Conservation (phyloP, 2,113 vertebrate genomes). For the Thalassarche chlororhynchos region DNA sequence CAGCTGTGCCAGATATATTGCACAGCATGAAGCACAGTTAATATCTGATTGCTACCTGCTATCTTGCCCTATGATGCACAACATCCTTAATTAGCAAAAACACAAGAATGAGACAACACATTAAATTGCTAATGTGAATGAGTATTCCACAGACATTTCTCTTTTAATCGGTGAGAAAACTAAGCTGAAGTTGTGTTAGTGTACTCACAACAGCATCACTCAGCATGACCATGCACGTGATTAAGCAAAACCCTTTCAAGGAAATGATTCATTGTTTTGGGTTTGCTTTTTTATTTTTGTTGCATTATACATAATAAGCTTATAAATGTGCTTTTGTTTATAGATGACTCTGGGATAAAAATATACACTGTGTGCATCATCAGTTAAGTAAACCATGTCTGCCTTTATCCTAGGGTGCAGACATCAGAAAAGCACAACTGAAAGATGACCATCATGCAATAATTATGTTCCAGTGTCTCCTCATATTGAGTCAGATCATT, state of each 20-base stretch:
- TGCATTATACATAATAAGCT: background rate
- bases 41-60: background rate
- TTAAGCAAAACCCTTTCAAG: background rate
- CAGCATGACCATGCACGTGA: background rate
- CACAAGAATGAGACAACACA: background rate
- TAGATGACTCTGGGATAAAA: background rate
- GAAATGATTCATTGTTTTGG: conserved; percentile 1
- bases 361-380: background rate
- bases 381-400: background rate
- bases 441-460: background rate
- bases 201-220: background rate
- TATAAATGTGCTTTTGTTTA: background rate
- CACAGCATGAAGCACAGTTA: background rate
- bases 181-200: background rate
- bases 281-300: conserved; percentile 5
- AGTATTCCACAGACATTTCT: background rate
- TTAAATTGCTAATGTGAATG: background rate
- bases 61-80: background rate
- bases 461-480: background rate
- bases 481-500: background rate
- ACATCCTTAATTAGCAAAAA: background rate
- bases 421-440: background rate
- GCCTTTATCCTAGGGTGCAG: background rate
- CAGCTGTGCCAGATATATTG: background rate
- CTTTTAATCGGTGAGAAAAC: background rate